These are phyloP conservation scores for Ibycter americanus DNA, from an alignment of 2,797 vertebrate genomes.

Conservation along the genomic window DNA sequence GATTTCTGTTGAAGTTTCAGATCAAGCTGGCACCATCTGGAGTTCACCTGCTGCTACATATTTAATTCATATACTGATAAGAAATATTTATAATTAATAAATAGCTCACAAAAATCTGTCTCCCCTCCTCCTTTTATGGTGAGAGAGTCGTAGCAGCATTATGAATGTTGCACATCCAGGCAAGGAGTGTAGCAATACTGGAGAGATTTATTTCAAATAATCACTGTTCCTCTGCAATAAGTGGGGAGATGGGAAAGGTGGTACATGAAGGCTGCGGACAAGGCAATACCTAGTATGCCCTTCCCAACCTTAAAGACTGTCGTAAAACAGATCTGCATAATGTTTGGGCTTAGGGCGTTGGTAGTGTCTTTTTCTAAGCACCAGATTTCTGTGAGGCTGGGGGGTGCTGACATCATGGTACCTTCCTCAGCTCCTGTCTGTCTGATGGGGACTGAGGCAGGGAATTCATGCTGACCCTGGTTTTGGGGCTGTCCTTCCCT, in stretches of 20 bases:
- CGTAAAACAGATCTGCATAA: neutral
- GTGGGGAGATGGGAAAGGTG: neutral
- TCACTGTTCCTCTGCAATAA: neutral
- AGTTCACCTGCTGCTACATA: neutral
- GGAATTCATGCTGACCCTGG: neutral
- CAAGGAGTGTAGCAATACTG: neutral
- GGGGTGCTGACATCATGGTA: neutral
- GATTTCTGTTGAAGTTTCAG: neutral
- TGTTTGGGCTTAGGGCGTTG: neutral
- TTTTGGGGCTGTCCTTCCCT: neutral
- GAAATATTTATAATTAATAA: slow-evolving; percentile 6
- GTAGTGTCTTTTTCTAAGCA: neutral
- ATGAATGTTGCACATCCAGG: neutral
- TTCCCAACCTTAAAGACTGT: neutral
- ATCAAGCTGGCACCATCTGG: neutral
- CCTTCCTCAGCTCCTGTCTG: neutral
- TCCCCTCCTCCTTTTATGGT: neutral
- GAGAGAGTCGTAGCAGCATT: neutral
- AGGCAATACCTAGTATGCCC: neutral
- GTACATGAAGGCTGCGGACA: neutral
- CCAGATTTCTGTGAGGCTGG: neutral
- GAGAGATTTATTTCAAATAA: neutral
- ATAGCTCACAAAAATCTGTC: neutral
- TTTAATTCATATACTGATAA: neutral
- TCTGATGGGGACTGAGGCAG: neutral